Evolutionary conservation across 1,140 invertebrate species (phyloP), one percentile per base, ranked within the genome.

Genomic region (Zaprionus gabonicus): DNA sequence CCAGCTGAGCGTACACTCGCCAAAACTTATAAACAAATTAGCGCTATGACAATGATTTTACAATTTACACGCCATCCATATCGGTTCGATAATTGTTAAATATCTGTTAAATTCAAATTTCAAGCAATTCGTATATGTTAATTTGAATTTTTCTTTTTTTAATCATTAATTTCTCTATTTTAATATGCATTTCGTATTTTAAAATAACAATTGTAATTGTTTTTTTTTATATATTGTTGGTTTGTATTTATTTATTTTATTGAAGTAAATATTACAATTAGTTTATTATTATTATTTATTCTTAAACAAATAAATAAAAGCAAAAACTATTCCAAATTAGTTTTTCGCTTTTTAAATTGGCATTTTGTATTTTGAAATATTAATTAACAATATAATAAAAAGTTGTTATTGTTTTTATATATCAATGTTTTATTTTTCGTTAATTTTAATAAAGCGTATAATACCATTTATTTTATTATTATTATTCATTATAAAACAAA

Each of bases 1-100:
- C 17, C 55, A 28, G 15, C 36, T 1, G 44, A 28, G 15, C 36
- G 10, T 56, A 17, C 46, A 36, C 74, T 62, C 53, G 25, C 56
- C 46, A 65, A 69, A 58, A 66, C 49, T 23, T 51, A 72, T 83
- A 76, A 83, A 81, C 31, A 71, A 85, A 78, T 86, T 88, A 80
- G 53, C 80, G 34, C 7, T 36, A 46, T 51, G 53, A 27, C 56
- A 66, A 71, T 71, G 68, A 84, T 68, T 77, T 80, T 53, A 68
- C 57, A 80, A 66, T 53, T 49, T 57, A 46, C 60, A 44, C 17
- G 13, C 31, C 17, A 23, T 6, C 38, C 4, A 66, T 56, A 13
- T 56, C 25, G 15, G 0, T 7, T 27, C 62, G 25, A 36, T 17
- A 66, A 56, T 56, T 28, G n/a, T 56, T 38, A 28, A 36, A 58